These are phyloP conservation scores for Cephus sareptanus DNA, from an alignment of 2,888 invertebrate species.

Conservation along the genomic window DNA sequence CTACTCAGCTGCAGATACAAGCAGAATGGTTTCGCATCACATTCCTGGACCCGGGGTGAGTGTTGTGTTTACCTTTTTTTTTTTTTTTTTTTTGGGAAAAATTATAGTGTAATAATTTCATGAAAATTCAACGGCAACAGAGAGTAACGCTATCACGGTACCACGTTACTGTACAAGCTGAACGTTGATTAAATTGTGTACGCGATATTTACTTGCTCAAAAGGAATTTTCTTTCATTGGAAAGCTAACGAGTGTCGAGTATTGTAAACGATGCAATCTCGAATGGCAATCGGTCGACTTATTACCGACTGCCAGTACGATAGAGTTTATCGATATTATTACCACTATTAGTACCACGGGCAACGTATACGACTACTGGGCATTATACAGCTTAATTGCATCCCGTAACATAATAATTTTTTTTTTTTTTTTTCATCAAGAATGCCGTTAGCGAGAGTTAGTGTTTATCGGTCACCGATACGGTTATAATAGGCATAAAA, in stretches of 20 bases:
- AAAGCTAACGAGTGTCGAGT: background rate
- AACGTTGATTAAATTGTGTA: too few species aligned
- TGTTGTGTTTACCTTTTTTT: constrained; percentile 12
- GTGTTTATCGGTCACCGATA: background rate
- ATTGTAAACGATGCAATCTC: background rate
- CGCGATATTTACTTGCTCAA: too few species aligned
- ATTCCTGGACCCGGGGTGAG: constrained; percentile 55
- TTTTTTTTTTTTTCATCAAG: background rate
- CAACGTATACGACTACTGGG: background rate
- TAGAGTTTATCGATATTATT: background rate
- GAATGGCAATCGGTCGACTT: background rate
- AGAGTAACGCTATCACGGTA: too few species aligned
- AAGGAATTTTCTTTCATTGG: background rate
- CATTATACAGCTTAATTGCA: background rate
- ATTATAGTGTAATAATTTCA: background rate
- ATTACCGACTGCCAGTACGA: background rate
- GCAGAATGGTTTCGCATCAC: constrained; percentile 56
- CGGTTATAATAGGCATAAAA: background rate
- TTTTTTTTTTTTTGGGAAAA: too few species aligned
- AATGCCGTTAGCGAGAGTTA: background rate
- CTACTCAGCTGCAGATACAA: constrained; percentile 43
- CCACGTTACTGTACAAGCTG: too few species aligned
- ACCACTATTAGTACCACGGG: background rate
- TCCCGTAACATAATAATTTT: background rate
- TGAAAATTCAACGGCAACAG: too few species aligned